These are phyloP conservation scores for Rhagoletis zephyria DNA, from an alignment of 1,140 invertebrate genomes.

Conservation along the genomic window DNA sequence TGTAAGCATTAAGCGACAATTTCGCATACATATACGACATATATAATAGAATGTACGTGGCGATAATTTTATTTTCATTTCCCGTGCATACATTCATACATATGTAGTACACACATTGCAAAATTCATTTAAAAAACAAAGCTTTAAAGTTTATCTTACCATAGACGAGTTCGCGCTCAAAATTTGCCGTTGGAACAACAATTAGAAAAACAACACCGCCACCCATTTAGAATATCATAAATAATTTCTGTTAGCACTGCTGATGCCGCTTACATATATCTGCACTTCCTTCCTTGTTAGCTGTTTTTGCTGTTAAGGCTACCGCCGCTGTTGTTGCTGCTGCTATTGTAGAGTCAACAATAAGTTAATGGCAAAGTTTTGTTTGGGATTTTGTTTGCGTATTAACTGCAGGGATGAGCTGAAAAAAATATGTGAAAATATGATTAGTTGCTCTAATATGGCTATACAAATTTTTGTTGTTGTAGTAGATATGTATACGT, in stretches of 20 bases:
- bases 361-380: background rate
- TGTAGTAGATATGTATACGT: too few relatives aligned
- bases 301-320: background rate
- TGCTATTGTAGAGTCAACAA: background rate
- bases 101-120: background rate
- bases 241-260: background rate
- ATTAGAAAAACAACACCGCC: slow-evolving; percentile 78
- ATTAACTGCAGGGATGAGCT: background rate
- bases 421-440: background rate
- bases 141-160: slow-evolving; percentile 62
- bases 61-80: slow-evolving; percentile 13
- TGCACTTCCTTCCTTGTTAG: slow-evolving; percentile 12
- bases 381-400: background rate
- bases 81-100: background rate
- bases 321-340: background rate
- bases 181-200: slow-evolving; percentile 77
- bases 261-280: background rate
- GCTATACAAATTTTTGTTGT: too few relatives aligned
- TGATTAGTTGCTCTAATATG: background rate
- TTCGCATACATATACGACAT: too few relatives aligned
- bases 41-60: background rate
- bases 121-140: background rate
- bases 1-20: background rate
- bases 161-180: slow-evolving; percentile 76
- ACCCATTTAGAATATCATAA: slow-evolving; percentile 65